These are phyloP conservation scores for Paragorgia papillata DNA, from an alignment of 92 coral and sea anemone genomes.

Conservation along the genomic window DNA sequence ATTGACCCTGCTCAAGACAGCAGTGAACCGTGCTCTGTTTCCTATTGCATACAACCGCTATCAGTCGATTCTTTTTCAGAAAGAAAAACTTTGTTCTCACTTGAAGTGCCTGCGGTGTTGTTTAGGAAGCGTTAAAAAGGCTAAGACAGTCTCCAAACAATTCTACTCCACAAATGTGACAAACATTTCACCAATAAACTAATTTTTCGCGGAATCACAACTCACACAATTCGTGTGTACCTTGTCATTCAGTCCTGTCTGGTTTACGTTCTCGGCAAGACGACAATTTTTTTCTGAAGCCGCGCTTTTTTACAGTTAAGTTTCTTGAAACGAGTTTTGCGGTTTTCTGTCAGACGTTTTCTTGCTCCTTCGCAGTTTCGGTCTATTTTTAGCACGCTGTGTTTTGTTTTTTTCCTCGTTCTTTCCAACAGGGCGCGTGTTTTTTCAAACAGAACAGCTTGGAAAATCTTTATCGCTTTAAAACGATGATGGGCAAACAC, in stretches of 20 bases:
- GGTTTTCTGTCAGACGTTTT: neutral
- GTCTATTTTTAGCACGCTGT: neutral
- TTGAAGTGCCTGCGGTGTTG: neutral
- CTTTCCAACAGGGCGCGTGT: conserved; percentile 1
- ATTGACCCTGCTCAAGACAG: no score
- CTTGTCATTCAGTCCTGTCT: neutral
- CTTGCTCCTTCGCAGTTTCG: neutral
- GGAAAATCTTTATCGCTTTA: conserved; percentile 31
- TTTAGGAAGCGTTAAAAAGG: neutral
- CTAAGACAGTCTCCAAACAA: no score
- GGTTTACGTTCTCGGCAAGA: neutral
- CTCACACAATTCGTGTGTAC: neutral
- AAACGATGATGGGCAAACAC: conserved; percentile 35
- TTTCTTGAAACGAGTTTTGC: neutral
- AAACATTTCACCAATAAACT: conserved; percentile 24
- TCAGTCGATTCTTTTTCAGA: no score
- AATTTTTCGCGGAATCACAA: conserved; percentile 19
- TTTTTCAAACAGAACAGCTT: conserved; percentile 25
- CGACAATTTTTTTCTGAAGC: neutral
- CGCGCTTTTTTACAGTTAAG: neutral
- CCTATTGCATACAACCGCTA: no score
- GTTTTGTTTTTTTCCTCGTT: neutral
- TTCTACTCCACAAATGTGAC: no score
- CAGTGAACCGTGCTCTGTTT: no score
- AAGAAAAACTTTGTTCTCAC: no score